Evolutionary conservation across 2,797 vertebrate species (phyloP).

Genomic region (Chelidonichthys spinosus): DNA sequence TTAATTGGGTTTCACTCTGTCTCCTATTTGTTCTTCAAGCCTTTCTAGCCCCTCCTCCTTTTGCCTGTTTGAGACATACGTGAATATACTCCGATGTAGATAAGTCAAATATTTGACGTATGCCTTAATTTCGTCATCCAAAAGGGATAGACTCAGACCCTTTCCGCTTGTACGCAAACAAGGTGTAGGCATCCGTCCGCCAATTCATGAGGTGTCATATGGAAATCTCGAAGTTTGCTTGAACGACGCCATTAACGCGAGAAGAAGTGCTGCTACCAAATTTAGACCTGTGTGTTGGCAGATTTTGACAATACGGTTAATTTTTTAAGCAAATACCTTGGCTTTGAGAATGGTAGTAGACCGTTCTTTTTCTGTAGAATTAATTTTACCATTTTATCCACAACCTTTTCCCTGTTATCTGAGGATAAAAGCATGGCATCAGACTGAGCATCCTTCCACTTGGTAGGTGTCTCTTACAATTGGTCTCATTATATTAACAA

Average conservation of each 20-base stretch:
- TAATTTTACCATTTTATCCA: background rate
- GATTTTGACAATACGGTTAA: no score
- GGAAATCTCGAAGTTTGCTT: background rate
- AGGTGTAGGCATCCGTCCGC: background rate
- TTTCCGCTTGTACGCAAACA: background rate
- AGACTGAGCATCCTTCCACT: conserved; percentile 11
- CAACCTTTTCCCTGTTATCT: background rate
- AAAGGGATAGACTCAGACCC: background rate
- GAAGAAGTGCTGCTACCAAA: no score
- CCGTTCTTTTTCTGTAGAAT: background rate
- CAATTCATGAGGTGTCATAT: conserved; percentile 7
- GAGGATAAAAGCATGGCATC: conserved; percentile 19
- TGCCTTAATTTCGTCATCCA: background rate
- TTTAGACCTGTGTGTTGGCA: no score
- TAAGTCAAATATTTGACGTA: background rate
- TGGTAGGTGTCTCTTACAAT: background rate
- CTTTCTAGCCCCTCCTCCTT: no score
- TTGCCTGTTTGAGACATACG: no score
- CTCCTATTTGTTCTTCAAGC: background rate
- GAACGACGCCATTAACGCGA: background rate
- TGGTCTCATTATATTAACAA: conserved; percentile 8
- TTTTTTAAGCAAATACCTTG: background rate
- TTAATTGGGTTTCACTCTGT: conserved; percentile 1
- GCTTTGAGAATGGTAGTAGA: background rate
- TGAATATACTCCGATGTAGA: background rate